Base-by-base conservation (phyloP, 37 sponge, comb jelly and placozoan species). In the Mnemiopsis leidyi region DNA sequence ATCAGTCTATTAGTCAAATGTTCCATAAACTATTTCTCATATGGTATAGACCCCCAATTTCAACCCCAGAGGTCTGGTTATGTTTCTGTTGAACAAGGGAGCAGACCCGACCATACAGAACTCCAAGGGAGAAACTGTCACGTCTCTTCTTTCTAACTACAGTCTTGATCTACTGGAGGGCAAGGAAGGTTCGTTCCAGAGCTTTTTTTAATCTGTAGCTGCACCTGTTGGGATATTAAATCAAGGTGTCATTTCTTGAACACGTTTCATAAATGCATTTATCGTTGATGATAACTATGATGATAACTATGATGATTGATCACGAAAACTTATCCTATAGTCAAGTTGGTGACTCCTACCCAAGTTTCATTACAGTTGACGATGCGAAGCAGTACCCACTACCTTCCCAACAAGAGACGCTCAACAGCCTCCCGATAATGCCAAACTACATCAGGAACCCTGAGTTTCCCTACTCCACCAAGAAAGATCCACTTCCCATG, bases 391-490 rank as follows among this genome's bases (percentile, higher is more conserved):
- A 85, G 61, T 85, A 40, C 61, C 90, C 90, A 24, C 90, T 85
- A 29, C 90, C 90, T 13, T 5, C 90, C 2, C 61, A 85, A 38
- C 40, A 85, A 26, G 90, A 85, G 3, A 40, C 61, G 9, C 40
- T 85, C 28, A 85, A 2, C 61, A 0, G 0, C 61, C 90, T 85
- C 23, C 90, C 90, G 1, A 85, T 85, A 2, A 37, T 85, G 23
- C 90, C 90, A n/a, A 85, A 85, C 90, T 85, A 85, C 90, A 85
- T 85, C 40, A 38, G 35, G 40, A 85, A 85, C 90, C 90, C 90
- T 18, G 29, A 21, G 90, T 85, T 85, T 21, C 90, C 90, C 25
- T 85, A 85, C 90, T 33, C 33, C 20, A 77, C 79, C 79, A 77
- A 77, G 3, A 77, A 77, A 32, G 79, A 77, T 18, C 1, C 73